Base-by-base conservation (phyloP, 2,888 invertebrate genomes). In the Nudaria mundana region DNA sequence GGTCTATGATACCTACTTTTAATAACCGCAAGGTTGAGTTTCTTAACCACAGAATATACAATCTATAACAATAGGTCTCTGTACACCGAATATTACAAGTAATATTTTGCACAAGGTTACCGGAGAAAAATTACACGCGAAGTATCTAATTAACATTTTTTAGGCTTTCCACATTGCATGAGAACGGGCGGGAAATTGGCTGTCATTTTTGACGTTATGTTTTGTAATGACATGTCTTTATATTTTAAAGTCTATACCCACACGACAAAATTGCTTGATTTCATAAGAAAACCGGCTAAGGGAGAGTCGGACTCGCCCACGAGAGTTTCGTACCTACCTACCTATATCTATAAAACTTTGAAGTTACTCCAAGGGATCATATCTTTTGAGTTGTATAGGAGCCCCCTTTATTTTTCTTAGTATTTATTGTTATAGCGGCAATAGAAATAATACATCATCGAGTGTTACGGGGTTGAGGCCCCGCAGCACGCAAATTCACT, bases 21-120 rank as follows among this genome's bases (percentile, higher is more conserved):
- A 16, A 30, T 6, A 8, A 1, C 13, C 8, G n/a, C 31, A 56
- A 53, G 53, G 53, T 34, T 44, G 34, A 8, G 23, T 53, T 53
- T 38, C 48, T 16, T 7, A 38, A 54, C 15, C 11, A 16, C 32
- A 44, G 44, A 52, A 56, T 52, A 56, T 18, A 48, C 42, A 22
- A 47, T 26, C 44, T 42, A 43, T 52, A 56, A 54, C 53, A 54
- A 54, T 56, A 41, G 53, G 31, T 3, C 32, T 40, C 31, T 37
- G 37, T 43, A 20, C 20, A 20, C 57, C 36, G 57, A 40, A 54
- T 48, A 49, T 34, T 33, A 23, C 29, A 23, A 26, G 34, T 26
- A 45, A 35, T 35, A 44, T 49, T 53, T 45, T 40, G 51, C 43
- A 24, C 52, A 57, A 55, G 54, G 57, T 50, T 55, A 41, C 23